phyloP scores from a whole-genome alignment of 2,797 vertebrate genomes.

The Trachurus trachurus region DNA sequence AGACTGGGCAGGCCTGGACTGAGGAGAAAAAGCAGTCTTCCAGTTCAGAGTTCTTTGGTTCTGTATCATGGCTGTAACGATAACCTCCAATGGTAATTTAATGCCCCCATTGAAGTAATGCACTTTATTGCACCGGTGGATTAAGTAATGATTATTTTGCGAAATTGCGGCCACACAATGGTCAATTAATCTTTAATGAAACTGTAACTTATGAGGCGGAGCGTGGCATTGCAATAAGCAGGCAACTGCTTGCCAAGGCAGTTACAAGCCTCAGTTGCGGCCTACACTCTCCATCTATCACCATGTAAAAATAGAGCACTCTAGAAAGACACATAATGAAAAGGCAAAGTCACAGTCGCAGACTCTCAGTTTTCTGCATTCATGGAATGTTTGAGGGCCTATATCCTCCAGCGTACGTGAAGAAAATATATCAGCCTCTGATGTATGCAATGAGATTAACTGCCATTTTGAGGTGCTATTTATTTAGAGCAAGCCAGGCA shows the following conservation, averaged over 20 bases:
- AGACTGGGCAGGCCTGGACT: conserved; percentile 32
- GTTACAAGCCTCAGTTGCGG: conserved; percentile 78
- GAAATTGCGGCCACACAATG: conserved; percentile 85
- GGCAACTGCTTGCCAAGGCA: conserved; percentile 76
- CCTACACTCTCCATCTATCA: conserved; percentile 71
- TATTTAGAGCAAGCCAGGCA: conserved; percentile 71
- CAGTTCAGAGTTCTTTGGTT: conserved; percentile 74
- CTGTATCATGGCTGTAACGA: conserved; percentile 71
- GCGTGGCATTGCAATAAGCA: conserved; percentile 76
- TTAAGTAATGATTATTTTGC: conserved; percentile 89
- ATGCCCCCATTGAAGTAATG: conserved; percentile 79
- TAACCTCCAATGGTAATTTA: conserved; percentile 80
- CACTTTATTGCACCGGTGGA: conserved; percentile 83
- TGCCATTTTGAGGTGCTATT: conserved; percentile 74
- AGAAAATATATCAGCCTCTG: conserved; percentile 64
- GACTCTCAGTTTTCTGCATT: conserved; percentile 70
- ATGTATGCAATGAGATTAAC: conserved; percentile 72
- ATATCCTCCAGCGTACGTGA: conserved; percentile 56
- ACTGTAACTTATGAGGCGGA: conserved; percentile 83
- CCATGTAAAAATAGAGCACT: conserved; percentile 69
- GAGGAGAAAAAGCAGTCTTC: conserved; percentile 64
- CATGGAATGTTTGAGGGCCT: conserved; percentile 45
- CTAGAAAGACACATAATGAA: conserved; percentile 65
- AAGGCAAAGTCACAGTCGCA: conserved; percentile 63
- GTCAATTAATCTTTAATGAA: conserved; percentile 89